Base-by-base conservation (phyloP, 2,797 vertebrate species). In the Gymnodraco acuticeps region DNA sequence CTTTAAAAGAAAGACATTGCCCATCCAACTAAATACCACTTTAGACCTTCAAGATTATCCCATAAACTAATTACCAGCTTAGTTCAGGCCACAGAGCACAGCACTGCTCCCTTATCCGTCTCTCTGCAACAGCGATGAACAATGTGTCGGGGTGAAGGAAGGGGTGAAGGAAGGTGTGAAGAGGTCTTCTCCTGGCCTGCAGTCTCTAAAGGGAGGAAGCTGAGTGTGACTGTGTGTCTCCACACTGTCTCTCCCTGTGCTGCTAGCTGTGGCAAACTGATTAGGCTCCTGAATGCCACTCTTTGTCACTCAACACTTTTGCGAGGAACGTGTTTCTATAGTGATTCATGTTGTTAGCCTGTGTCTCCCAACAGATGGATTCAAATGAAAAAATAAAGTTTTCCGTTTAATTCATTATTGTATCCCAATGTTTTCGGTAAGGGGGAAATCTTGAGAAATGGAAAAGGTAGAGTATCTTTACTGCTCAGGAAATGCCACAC, bases 41-140 rank as follows among this genome's bases (percentile, higher is more conserved):
- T 78, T 60, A 82, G 80, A 46, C 59, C 75, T 82, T 82, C 75
- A 59, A 71, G 77, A 82, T 91, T 75, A 90, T 90, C 85, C 77
- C 64, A 43, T 90, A 83, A 87, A 88, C 64, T 87, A 84, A 92
- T 91, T 87, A 85, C 19, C 13, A 45, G 72, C 73, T 87, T 70
- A 78, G 75, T 59, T 76, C 53, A 54, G 72, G 78, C 72, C 73
- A 66, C 45, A 60, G 66, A 84, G 68, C 61, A 76, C 58, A 75
- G 54, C 67, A 61, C 62, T 77, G 79, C 79, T 69, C 62, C 47
- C 65, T 83, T 80, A 69, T 86, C 75, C 73, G 69, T 54, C 43
- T 54, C 56, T 51, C 46, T 85, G 56, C 68, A 59, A 74, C 73
- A 70, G 60, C 23, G 63, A 76, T 67, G 54, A 68, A 81, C 81